Conservation (phyloP, 2,113 vertebrate genomes). For the Rostratula benghalensis region DNA sequence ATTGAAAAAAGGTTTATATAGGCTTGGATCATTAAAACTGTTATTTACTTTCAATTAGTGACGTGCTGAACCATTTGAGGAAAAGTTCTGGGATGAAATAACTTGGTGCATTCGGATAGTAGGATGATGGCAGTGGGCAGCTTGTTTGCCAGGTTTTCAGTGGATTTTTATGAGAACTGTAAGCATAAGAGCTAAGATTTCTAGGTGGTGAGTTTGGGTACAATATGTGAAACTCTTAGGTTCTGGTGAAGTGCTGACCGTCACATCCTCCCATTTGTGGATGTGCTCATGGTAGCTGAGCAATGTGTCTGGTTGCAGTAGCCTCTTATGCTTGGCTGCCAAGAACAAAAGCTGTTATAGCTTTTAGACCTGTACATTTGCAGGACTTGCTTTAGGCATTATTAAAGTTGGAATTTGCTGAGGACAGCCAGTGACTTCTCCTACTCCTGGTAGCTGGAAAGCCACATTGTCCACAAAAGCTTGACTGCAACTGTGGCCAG, state of each 20-base stretch:
- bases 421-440: not conserved
- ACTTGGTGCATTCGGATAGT: not conserved
- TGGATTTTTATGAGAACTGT: not conserved
- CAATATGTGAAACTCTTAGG: not conserved
- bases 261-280: not conserved
- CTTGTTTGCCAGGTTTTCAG: not conserved
- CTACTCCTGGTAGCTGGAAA: not conserved
- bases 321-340: not conserved
- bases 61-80: not conserved
- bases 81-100: not conserved
- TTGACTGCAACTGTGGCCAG: not conserved
- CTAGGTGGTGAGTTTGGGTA: not conserved
- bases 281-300: not conserved
- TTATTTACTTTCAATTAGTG: conserved; percentile 64
- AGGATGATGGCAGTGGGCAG: not conserved
- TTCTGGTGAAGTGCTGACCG: not conserved
- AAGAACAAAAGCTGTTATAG: not conserved
- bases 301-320: not conserved
- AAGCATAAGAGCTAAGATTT: not conserved
- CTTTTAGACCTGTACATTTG: not conserved
- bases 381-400: not conserved
- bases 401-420: not conserved
- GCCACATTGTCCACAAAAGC: not conserved
- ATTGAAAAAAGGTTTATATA: conserved; percentile 37
- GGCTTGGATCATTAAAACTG: conserved; percentile 36